These are phyloP conservation scores for Melopsittacus undulatus DNA, from an alignment of 2,797 vertebrate genomes.

Conservation along the genomic window DNA sequence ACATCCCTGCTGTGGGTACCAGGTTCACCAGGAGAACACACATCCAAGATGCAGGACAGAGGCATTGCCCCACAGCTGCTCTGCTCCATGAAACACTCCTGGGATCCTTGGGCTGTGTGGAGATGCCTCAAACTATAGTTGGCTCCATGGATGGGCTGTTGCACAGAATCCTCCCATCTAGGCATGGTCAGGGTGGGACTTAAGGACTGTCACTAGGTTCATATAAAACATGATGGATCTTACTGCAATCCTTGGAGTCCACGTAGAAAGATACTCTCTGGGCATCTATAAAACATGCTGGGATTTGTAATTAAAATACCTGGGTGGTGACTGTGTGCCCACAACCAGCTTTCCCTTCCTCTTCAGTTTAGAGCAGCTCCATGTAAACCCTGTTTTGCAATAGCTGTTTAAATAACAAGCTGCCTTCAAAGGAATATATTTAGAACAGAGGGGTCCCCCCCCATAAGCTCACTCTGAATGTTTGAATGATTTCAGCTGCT, in stretches of 20 bases:
- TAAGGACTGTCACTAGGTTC: neutral
- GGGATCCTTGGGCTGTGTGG: fast-evolving
- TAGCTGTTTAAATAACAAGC: conserved; percentile 50
- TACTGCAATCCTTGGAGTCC: conserved; percentile 42
- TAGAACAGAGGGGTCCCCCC: conserved; percentile 39
- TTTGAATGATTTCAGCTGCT: conserved; percentile 70
- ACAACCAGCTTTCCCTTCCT: neutral
- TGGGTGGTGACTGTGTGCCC: neutral
- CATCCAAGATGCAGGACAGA: neutral
- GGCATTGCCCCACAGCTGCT: neutral
- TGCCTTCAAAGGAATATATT: conserved; percentile 68
- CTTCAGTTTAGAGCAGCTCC: neutral
- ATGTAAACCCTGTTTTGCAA: conserved; percentile 50
- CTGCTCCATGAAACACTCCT: neutral
- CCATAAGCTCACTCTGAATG: neutral
- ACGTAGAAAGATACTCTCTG: conserved; percentile 36
- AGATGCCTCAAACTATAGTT: neutral
- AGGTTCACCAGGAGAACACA: neutral
- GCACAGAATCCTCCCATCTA: neutral
- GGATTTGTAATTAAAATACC: conserved; percentile 33
- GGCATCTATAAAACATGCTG: conserved; percentile 28
- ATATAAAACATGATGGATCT: conserved; percentile 51
- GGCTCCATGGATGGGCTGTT: neutral
- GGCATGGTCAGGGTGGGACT: neutral
- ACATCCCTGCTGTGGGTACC: neutral